Percentiles rank a stretch among this genome's conserved stretches.
These are phyloP conservation scores for Lagorchestes hirsutus DNA, from an alignment of 2,797 vertebrate species.

Conservation along the genomic window DNA sequence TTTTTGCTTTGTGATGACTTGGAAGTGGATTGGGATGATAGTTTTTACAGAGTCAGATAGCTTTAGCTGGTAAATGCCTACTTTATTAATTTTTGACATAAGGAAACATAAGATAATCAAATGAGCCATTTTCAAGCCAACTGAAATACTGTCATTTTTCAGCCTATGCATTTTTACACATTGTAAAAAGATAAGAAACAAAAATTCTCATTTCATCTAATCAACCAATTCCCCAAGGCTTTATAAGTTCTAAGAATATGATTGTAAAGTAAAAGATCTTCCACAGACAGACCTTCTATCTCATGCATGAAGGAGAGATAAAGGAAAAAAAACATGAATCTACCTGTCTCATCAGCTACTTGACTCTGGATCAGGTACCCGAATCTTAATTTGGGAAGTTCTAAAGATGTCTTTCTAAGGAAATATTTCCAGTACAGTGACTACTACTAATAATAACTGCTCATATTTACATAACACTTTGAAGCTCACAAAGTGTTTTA, in stretches of 20 bases:
- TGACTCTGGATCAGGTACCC: neutral
- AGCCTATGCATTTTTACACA: neutral
- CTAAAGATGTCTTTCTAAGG: neutral
- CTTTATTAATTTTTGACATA: neutral
- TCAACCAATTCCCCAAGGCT: neutral
- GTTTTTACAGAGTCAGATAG: neutral
- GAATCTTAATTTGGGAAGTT: neutral
- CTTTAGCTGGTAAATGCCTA: neutral
- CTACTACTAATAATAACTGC: neutral
- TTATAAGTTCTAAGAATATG: neutral
- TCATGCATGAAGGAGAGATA: neutral
- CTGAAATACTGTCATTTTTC: neutral
- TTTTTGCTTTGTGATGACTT: slow-evolving; percentile 25
- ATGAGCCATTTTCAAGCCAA: neutral
- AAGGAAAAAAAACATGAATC: neutral
- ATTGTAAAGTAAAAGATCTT: neutral
- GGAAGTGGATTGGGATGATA: neutral
- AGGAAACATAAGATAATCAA: neutral
- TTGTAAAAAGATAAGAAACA: neutral
- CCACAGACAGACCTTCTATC: neutral
- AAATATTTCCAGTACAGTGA: neutral
- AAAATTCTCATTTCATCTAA: slow-evolving; percentile 37
- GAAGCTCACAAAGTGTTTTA: neutral
- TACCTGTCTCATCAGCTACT: neutral
- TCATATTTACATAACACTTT: neutral